Conservation (phyloP, 2,113 vertebrate species). For the Archocentrus centrarchus region DNA sequence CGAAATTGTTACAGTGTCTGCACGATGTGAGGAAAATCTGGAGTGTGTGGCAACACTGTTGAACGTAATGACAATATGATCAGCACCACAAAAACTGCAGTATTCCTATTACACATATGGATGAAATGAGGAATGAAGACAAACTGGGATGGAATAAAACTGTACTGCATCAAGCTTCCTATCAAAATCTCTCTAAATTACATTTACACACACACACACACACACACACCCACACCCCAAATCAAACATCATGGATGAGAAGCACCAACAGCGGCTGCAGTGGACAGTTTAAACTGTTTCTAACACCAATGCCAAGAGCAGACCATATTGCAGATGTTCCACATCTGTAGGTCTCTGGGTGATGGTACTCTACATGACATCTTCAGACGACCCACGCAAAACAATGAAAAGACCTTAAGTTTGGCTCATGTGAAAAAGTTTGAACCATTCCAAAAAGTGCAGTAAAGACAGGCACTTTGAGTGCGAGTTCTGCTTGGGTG, state of each 20-base stretch:
- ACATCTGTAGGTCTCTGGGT: too few relatives aligned
- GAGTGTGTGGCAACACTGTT: too few relatives aligned
- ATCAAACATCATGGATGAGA: not conserved
- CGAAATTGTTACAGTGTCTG: too few relatives aligned
- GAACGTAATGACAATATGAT: too few relatives aligned
- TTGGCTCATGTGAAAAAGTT: not conserved
- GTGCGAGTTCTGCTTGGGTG: slow-evolving; percentile 40
- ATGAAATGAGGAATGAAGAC: not conserved
- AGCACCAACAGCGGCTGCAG: not conserved
- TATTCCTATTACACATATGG: not conserved
- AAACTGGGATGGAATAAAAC: not conserved
- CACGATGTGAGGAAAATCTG: too few relatives aligned
- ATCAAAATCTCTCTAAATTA: too few relatives aligned
- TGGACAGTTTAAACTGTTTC: not conserved
- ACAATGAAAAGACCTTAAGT: too few relatives aligned
- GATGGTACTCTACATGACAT: not conserved
- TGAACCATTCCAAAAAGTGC: not conserved
- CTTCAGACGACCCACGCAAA: not conserved
- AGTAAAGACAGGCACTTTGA: not conserved
- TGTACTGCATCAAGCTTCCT: not conserved
- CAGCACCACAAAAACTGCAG: not conserved
- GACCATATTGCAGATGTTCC: not conserved
- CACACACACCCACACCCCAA: not conserved
- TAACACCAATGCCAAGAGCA: not conserved
- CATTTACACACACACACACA: too few relatives aligned